Conservation (phyloP, 2,113 vertebrate genomes). For the Thinocorus orbignyianus region DNA sequence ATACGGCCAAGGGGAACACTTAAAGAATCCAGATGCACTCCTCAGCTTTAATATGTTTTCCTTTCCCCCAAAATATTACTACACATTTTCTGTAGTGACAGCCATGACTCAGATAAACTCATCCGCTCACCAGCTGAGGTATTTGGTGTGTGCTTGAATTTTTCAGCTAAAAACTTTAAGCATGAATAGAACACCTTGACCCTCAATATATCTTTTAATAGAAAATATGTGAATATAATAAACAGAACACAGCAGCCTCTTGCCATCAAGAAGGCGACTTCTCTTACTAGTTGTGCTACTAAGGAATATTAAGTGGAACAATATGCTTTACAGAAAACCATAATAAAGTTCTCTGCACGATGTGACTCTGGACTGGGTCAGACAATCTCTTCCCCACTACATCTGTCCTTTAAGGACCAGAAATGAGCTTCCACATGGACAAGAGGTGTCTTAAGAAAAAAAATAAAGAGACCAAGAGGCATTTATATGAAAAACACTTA, state of each 20-base stretch:
- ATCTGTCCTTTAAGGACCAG: neutral
- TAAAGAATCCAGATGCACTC: neutral
- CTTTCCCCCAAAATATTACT: neutral
- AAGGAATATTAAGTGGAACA: neutral
- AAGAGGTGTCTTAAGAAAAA: neutral
- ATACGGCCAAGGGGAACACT: neutral
- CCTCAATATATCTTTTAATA: neutral
- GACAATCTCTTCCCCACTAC: neutral
- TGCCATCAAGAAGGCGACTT: neutral
- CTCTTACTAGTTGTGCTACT: neutral
- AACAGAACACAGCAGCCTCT: neutral
- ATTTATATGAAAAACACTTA: slow-evolving; percentile 31
- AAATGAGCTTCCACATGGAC: neutral
- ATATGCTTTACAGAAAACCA: neutral
- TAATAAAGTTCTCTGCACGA: neutral
- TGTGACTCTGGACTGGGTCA: neutral
- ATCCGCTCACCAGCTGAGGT: neutral
- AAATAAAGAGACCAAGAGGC: neutral
- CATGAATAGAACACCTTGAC: neutral
- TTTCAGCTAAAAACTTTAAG: neutral
- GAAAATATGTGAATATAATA: neutral
- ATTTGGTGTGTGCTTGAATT: neutral
- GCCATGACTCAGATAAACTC: neutral
- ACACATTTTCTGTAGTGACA: neutral
- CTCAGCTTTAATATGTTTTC: neutral